A percentile compares a stretch with the other conserved stretches of the same genome.
Evolutionary conservation across 2,113 vertebrate genomes (phyloP).

Genomic region (Smithornis capensis): DNA sequence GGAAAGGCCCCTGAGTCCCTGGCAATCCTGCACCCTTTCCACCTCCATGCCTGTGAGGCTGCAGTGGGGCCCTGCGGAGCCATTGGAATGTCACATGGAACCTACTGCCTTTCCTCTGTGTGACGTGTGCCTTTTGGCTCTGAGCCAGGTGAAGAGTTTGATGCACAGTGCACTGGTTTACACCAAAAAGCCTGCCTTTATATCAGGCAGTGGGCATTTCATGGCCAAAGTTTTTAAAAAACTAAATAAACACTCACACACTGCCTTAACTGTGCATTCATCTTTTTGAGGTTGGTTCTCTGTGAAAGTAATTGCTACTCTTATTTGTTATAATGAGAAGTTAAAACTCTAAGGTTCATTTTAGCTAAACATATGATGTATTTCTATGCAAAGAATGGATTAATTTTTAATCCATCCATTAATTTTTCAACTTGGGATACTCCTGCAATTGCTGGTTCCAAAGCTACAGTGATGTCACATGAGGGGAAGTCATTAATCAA

Average conservation of each 20-base stretch:
- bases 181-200: not conserved
- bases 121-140: not conserved
- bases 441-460: not conserved
- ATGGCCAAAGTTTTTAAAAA: not conserved
- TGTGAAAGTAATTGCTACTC: not conserved
- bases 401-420: not conserved
- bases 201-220: not conserved
- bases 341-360: not conserved
- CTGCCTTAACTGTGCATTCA: not conserved
- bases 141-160: not conserved
- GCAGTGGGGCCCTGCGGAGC: accelerated
- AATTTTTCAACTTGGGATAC: not conserved
- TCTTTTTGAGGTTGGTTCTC: not conserved
- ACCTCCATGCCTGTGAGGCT: accelerated
- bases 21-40: not conserved
- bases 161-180: not conserved
- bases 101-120: not conserved
- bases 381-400: not conserved
- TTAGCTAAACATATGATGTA: not conserved
- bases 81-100: not conserved
- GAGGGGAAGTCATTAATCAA: not conserved
- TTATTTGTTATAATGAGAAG: not conserved
- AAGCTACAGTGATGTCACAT: not conserved
- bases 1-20: not conserved
- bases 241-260: not conserved